Base-by-base conservation (phyloP, 1,140 invertebrate genomes). In the Papilio helenus region DNA sequence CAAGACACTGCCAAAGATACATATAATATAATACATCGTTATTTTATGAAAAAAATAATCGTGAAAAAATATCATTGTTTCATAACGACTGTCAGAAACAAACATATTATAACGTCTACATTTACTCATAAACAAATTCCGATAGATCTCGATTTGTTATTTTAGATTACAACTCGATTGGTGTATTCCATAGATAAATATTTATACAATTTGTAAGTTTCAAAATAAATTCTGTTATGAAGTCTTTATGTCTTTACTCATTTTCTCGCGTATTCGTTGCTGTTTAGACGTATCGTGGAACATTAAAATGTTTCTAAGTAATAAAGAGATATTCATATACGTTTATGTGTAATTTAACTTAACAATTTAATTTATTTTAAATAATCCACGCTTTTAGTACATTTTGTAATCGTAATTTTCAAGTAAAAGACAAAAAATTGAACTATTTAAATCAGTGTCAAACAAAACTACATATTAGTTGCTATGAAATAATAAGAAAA, bases 181-280 rank as follows among this genome's bases (percentile, higher is more conserved):
- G 61, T 29, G 26, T 68, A 68, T 68, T 68, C 26, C 61, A 34
- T 68, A 68, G 3, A 68, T 68, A 68, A 68, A 68, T 68, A 68
- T 68, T 68, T 68, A 68, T 68, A 29, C 61, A 68, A 68, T 68
- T 68, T 68, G 61, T 68, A 68, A 68, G 61, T 68, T 68, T 68
- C 61, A 68, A 68, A 68, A 68, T 68, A 68, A 68, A 68, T 68
- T 68, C 34, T 68, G 61, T 68, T 68, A 29, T 68, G 61, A 68
- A 68, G 61, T 68, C 61, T 68, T 68, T 34, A 65, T 29, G 61
- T 29, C 61, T 68, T 68, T 68, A 68, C 26, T 16, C 58, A 61
- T 61, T 26, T 61, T 61, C 61, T 68, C 10, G 26, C 3, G 23
- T 12, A 29, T 34, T 68, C 26, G 26, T 18, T 61, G 12, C 23